phyloP scores from a whole-genome alignment of 2,797 vertebrate genomes.

The Mastacembelus armatus region DNA sequence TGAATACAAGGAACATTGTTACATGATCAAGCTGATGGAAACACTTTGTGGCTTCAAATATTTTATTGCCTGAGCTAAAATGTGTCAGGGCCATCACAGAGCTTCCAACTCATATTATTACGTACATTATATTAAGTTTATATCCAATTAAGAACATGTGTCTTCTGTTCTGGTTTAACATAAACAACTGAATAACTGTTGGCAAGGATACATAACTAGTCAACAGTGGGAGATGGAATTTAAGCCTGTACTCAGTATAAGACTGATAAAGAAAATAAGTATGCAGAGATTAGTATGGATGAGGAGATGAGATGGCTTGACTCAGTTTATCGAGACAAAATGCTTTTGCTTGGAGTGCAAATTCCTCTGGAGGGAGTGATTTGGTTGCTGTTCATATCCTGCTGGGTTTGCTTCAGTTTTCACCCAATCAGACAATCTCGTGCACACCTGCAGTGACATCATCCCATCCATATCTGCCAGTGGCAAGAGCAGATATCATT shows the following conservation, averaged over 20 bases:
- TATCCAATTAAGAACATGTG: slow-evolving; percentile 32
- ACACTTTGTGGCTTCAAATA: slow-evolving; percentile 72
- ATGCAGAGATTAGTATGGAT: slow-evolving; percentile 53
- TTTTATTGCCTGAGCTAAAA: slow-evolving; percentile 58
- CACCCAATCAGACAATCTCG: slow-evolving; percentile 50
- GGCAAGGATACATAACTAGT: slow-evolving; percentile 25
- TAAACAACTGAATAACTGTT: slow-evolving; percentile 28
- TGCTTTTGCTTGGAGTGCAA: slow-evolving; percentile 42
- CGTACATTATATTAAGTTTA: slow-evolving; percentile 31
- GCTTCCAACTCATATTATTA: slow-evolving; percentile 34
- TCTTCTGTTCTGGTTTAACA: slow-evolving; percentile 16
- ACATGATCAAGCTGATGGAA: slow-evolving; percentile 50
- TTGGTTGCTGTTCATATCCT: slow-evolving; percentile 29
- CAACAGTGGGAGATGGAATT: slow-evolving; percentile 18
- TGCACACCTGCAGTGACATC: slow-evolving; percentile 66
- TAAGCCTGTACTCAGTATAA: slow-evolving; percentile 22
- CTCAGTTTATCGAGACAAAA: slow-evolving; percentile 43
- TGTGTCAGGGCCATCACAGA: slow-evolving; percentile 3
- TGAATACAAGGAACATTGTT: slow-evolving; percentile 39
- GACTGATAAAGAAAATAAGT: slow-evolving; percentile 48
- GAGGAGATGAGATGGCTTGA: slow-evolving; percentile 41
- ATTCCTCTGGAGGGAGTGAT: slow-evolving; percentile 34
- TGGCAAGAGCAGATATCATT: slow-evolving; percentile 66
- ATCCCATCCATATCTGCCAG: slow-evolving; percentile 54
- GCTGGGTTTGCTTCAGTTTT: slow-evolving; percentile 59